Percentiles rank a stretch among this genome's conserved stretches.
Evolutionary conservation across 2,113 vertebrate species (phyloP).

Genomic region (Gorilla gorilla): DNA sequence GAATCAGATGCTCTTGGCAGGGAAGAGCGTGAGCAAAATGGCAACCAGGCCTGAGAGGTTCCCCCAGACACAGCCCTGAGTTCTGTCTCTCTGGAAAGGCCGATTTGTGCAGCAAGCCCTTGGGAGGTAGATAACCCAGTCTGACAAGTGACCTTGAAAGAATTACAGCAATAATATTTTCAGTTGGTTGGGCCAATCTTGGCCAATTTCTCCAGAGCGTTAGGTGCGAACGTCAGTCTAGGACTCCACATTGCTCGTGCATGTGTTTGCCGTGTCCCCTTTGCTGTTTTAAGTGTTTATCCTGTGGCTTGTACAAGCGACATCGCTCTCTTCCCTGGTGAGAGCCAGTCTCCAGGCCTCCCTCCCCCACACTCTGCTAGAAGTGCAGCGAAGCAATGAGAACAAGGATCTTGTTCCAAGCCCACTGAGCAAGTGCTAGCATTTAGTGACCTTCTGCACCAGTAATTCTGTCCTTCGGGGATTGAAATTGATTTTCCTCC

Average conservation of each 20-base stretch:
- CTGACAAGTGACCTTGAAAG: conserved; percentile 78
- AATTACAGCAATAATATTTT: conserved; percentile 61
- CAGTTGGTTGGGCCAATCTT: conserved; percentile 63
- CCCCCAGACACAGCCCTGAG: conserved; percentile 44
- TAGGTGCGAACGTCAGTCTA: not conserved
- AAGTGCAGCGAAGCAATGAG: accelerated
- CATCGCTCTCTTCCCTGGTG: not conserved
- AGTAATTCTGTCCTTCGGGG: conserved; percentile 44
- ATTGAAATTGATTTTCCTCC: conserved; percentile 72
- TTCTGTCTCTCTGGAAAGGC: conserved; percentile 63
- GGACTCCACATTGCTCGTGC: accelerated
- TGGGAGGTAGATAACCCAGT: conserved; percentile 65
- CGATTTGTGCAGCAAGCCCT: conserved; percentile 52
- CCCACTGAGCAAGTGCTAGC: conserved; percentile 17
- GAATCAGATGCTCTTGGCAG: not conserved
- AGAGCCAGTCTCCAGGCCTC: accelerated
- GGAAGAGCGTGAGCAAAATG: conserved; percentile 40
- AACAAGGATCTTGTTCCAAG: conserved; percentile 44
- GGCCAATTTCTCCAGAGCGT: conserved; percentile 55
- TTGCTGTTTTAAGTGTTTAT: not conserved
- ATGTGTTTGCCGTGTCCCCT: not conserved
- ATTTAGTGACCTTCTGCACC: conserved; percentile 72
- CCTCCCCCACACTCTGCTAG: not conserved
- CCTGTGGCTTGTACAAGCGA: not conserved
- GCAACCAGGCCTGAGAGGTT: conserved; percentile 12